Base-by-base conservation (phyloP, 2,113 vertebrate species). In the Notarius quadriscutis region DNA sequence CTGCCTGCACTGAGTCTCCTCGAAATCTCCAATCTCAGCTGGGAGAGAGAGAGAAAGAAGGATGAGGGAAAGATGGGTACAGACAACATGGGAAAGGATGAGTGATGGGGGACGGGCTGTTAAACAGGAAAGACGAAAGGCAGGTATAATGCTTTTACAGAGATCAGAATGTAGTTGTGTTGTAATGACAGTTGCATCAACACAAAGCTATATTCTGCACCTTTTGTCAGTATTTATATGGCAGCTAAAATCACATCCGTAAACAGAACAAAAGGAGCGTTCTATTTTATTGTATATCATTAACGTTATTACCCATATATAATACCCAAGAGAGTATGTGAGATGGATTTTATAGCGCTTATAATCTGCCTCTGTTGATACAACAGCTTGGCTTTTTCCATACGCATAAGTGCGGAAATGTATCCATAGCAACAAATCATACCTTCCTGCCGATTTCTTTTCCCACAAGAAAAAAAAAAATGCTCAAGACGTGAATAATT, bases 1-100 rank as follows among this genome's bases (percentile, higher is more conserved):
- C 92, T 98, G 97, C 88, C 96, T 95, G 94, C 97, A 96, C 89
- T 96, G 95, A 77, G 94, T 96, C 94, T 98, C 98, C 92, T 99
- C 98, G 92, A 97, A 99, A 95, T 99, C 98, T 63, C 98, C 98
- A 91, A 99, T 98, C 95, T 99, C 98, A 69, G 98, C 98, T 99
- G 93, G 2, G 83, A 71, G 34, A 75, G 5, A 81, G 50, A 87
- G 41, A 83, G 11, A 82, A 65, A 72, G n/a, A 63, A 20, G 7
- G 41, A 34, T 41, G 27, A 17, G 12, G 15, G 69, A 74, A 17
- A 83, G 30, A 80, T 14, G 17, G 48, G 30, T 34, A 78, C 27
- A 83, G 22, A 67, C 60, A 78, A 80, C 51, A 25, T 67, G 72
- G 83, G 58, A 63, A 67, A 63, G 83, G 67, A 82, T 50, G 22